Percentiles rank a stretch among this genome's conserved stretches.
phyloP scores from a whole-genome alignment of 1,140 invertebrate species.

The Homarus americanus region DNA sequence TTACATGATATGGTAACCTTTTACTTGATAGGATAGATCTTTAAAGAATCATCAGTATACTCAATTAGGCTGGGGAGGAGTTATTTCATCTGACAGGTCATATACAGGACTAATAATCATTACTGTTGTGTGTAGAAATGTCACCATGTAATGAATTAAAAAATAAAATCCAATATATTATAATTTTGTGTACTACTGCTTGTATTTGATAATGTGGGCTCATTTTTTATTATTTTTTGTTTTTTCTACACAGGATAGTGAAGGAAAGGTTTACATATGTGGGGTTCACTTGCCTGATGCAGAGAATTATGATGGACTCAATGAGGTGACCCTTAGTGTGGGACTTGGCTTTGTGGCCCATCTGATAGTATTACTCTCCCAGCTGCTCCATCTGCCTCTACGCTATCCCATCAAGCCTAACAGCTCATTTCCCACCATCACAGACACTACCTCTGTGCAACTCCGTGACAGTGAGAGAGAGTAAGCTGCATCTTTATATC shows the following conservation, averaged over 20 bases:
- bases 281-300: slow-evolving; percentile 61
- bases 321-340: slow-evolving; percentile 53
- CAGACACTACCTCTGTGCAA: slow-evolving; percentile 86
- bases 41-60: too few species aligned
- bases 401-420: slow-evolving; percentile 87
- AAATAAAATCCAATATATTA: too few species aligned
- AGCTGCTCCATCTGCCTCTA: slow-evolving; percentile 88
- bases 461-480: slow-evolving; percentile 87
- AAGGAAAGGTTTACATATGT: slow-evolving; percentile 48
- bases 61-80: too few species aligned
- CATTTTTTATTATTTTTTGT: too few species aligned
- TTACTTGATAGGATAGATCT: too few species aligned
- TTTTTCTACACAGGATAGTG: slow-evolving; percentile 27
- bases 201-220: too few species aligned
- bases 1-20: too few species aligned
- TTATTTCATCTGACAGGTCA: too few species aligned
- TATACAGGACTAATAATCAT: too few species aligned
- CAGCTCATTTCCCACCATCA: slow-evolving; percentile 87
- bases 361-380: slow-evolving; percentile 87
- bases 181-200: too few species aligned
- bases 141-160: too few species aligned
- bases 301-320: slow-evolving; percentile 43
- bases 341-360: slow-evolving; percentile 88
- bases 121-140: too few species aligned
- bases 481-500: slow-evolving; percentile 80